A percentile compares a stretch with the other conserved stretches of the same genome.
These are phyloP conservation scores for Acanthurus lineatus DNA, from an alignment of 2,797 vertebrate genomes.

Conservation along the genomic window DNA sequence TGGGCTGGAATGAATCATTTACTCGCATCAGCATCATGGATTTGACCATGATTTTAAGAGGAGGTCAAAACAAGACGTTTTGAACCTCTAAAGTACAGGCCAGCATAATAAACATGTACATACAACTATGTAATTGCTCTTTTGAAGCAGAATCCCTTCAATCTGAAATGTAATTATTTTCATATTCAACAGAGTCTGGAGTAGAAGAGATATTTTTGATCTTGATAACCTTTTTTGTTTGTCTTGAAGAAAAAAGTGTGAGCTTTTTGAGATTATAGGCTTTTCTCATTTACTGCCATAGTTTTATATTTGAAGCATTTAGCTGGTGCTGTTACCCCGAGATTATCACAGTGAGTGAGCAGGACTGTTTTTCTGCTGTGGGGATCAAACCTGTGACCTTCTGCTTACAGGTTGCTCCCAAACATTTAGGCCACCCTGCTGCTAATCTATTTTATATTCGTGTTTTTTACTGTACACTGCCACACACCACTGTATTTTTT, in stretches of 20 bases:
- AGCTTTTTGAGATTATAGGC: conserved; percentile 53
- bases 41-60: conserved; percentile 34
- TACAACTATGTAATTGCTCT: conserved; percentile 62
- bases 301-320: conserved; percentile 58
- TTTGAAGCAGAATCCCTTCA: conserved; percentile 57
- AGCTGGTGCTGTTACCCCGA: conserved; percentile 61
- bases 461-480: conserved; percentile 56
- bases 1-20: conserved; percentile 45
- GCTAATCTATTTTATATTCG: conserved; percentile 65
- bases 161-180: conserved; percentile 74
- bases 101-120: conserved; percentile 73
- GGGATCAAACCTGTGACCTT: conserved; percentile 62
- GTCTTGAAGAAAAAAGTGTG: conserved; percentile 66
- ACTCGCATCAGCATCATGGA: conserved; percentile 42
- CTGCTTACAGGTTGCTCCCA: conserved; percentile 50
- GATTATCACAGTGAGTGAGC: conserved; percentile 27
- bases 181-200: conserved; percentile 58
- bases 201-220: conserved; percentile 49
- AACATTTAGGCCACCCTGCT: conserved; percentile 68
- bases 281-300: conserved; percentile 57
- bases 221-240: conserved; percentile 49
- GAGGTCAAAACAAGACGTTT: conserved; percentile 34
- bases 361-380: conserved; percentile 57
- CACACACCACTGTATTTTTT: conserved; percentile 42
- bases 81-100: conserved; percentile 40